phyloP scores from a whole-genome alignment of 2,113 vertebrate genomes.

The Pyxicephalus adspersus region DNA sequence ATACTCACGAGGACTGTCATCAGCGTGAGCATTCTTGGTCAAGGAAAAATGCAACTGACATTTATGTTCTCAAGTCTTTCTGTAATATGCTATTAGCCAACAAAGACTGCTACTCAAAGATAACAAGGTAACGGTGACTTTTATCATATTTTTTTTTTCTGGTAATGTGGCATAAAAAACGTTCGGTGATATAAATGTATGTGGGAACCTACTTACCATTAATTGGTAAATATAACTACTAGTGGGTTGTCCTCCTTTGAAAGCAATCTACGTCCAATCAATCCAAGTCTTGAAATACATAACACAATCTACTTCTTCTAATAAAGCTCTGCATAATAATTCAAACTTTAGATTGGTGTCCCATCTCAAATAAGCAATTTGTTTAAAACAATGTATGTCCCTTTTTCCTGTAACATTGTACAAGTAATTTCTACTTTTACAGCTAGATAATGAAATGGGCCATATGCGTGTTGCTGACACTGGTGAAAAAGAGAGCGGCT shows the following conservation, averaged over 20 bases:
- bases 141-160: neutral
- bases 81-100: neutral
- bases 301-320: neutral
- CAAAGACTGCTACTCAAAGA: neutral
- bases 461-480: slow-evolving; percentile 29
- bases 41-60: neutral
- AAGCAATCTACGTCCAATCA: neutral
- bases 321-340: neutral
- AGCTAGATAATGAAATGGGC: slow-evolving; percentile 1
- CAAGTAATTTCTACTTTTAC: neutral
- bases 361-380: slow-evolving; percentile 14
- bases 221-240: neutral
- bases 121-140: neutral
- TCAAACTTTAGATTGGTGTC: neutral
- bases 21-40: neutral
- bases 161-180: neutral
- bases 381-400: slow-evolving; percentile 3
- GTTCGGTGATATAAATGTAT: no score
- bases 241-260: neutral
- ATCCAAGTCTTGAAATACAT: neutral
- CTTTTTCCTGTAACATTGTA: neutral
- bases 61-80: neutral
- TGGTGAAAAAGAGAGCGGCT: neutral
- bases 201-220: no score
- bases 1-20: no score